Percentiles rank a stretch among this genome's conserved stretches.
Conservation (phyloP, 2,797 vertebrate genomes). For the Dicrostonyx torquatus region DNA sequence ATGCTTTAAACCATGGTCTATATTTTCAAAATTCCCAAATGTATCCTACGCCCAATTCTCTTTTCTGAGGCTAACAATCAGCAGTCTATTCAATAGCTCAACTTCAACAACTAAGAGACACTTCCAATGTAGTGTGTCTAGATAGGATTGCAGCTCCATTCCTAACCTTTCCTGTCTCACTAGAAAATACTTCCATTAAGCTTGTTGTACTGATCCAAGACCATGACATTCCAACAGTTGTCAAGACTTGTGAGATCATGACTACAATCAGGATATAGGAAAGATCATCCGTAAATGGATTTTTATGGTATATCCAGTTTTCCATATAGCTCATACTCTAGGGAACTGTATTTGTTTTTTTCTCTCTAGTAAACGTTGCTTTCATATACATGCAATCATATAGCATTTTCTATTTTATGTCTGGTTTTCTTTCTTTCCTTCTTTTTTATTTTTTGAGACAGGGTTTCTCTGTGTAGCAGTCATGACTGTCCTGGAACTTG, state of each 20-base stretch:
- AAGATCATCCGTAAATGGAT: neutral
- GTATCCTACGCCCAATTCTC: neutral
- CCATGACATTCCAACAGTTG: neutral
- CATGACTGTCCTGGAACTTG: no score
- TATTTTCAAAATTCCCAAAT: neutral
- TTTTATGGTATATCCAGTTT: neutral
- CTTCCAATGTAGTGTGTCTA: neutral
- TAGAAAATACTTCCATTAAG: neutral
- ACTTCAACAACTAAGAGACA: neutral
- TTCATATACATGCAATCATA: neutral
- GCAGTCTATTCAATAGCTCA: neutral
- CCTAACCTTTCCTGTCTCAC: neutral
- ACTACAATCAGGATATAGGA: neutral
- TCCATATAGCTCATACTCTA: neutral
- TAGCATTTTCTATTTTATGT: slow-evolving; percentile 8
- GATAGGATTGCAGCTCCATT: neutral
- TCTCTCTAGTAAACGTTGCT: neutral
- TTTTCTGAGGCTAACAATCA: neutral
- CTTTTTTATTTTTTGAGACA: no score
- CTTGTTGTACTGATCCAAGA: neutral
- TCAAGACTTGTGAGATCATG: neutral
- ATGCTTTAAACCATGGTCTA: neutral
- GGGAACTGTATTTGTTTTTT: neutral
- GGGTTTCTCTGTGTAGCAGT: no score
- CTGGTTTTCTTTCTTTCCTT: neutral